Evolutionary conservation across 2,888 invertebrate genomes (phyloP).

Genomic region (Catotricha subobsoleta): DNA sequence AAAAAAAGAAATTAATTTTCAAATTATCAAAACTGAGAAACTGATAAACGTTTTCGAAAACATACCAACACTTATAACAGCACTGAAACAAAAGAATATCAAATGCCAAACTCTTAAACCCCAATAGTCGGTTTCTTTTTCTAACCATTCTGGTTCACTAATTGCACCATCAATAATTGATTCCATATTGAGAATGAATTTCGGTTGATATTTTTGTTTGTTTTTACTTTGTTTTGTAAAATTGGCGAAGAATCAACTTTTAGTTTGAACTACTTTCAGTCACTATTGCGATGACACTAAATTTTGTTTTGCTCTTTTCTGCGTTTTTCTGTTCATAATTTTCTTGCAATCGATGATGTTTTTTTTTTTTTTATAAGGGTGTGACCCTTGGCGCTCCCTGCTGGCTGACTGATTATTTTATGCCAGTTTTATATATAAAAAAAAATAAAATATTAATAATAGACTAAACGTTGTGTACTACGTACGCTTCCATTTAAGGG

Average conservation of each 20-base stretch:
- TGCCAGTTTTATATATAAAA: neutral
- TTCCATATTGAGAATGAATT: neutral
- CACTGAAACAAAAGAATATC: conserved; percentile 49
- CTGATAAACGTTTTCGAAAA: conserved; percentile 7
- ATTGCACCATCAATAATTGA: conserved; percentile 2
- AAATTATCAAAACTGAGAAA: conserved; percentile 6
- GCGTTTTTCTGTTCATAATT: too few relatives aligned
- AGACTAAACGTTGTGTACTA: too few relatives aligned
- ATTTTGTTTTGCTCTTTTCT: too few relatives aligned
- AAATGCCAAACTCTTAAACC: conserved; percentile 69
- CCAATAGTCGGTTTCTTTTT: conserved; percentile 37
- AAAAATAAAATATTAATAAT: too few relatives aligned
- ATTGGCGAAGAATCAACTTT: too few relatives aligned
- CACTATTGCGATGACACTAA: too few relatives aligned
- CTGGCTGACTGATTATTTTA: neutral
- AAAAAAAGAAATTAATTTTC: neutral
- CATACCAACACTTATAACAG: conserved; percentile 42
- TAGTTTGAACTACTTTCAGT: too few relatives aligned
- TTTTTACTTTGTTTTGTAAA: neutral
- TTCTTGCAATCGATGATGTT: too few relatives aligned
- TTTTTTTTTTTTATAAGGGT: conserved; percentile 1
- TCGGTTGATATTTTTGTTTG: neutral
- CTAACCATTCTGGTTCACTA: conserved; percentile 52
- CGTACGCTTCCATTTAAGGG: too few relatives aligned
- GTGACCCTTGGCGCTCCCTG: conserved; percentile 5